Base-by-base conservation (phyloP, 2,797 vertebrate genomes). In the Hemibagrus guttatus region DNA sequence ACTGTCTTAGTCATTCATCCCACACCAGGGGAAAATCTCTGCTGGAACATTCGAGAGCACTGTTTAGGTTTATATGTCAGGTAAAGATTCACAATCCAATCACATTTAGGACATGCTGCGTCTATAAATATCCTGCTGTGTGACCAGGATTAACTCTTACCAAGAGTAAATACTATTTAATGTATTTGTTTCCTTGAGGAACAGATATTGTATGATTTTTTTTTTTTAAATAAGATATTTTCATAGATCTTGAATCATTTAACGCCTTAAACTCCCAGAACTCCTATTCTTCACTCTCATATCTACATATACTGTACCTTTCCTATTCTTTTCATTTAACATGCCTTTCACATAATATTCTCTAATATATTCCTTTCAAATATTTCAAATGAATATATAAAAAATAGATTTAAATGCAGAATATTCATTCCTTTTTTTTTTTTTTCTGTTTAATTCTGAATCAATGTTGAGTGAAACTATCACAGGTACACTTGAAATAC, bases 1-100 rank as follows among this genome's bases (percentile, higher is more conserved):
- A 85, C 61, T 56, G 79, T 63, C 72, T 88, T 87, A 88, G 85
- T 88, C 88, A 89, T 83, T 42, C 66, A 83, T 69, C 63, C 85
- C 56, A 74, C 80, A 87, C 16, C 3, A 21, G 66, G 46, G 76
- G 63, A 54, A 89, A 87, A 84, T 68, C 84, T 85, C 82, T 76
- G 35, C 78, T 85, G 84, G 81, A 89, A 81, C 71, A 84, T 89
- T 85, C 74, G 59, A 85, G 68, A 85, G 84, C 5, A 35, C 78
- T 46, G 82, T 81, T 68, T 46, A 54, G 61, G 79, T 69, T 85
- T 83, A 82, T 28, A 85, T 16, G 84, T 66, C 61, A 74, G 76
- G 26, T 68, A 69, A 52, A 49, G 78, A 81, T 42, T 85, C 63
- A 81, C 79, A 61, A 81, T 63, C 7, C 79, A 46, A n/a, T 49